Percentiles rank a stretch among this genome's conserved stretches.
phyloP scores from a whole-genome alignment of 2,888 invertebrate species.

The Lasioglossum zephyrum region DNA sequence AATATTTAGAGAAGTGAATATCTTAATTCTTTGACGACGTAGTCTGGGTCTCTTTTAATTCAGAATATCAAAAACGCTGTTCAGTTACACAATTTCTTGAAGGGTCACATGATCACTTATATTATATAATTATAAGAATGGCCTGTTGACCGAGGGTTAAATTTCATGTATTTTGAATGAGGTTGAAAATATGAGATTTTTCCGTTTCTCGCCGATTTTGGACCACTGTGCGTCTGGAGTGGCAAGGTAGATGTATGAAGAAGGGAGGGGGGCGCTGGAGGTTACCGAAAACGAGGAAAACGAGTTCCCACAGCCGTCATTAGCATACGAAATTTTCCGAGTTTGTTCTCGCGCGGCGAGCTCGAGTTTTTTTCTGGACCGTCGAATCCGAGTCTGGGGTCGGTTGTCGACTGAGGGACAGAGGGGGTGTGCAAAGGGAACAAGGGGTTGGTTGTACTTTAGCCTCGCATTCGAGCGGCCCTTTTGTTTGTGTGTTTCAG shows the following conservation, averaged over 20 bases:
- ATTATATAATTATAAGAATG: neutral
- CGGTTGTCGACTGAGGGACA: neutral
- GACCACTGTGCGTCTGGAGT: neutral
- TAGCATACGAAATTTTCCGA: constrained; percentile 4
- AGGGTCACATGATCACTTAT: too few species aligned
- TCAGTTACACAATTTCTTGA: too few species aligned
- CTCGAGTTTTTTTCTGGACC: constrained; percentile 30
- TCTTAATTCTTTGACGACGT: too few species aligned
- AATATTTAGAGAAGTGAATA: too few species aligned
- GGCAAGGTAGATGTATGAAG: neutral
- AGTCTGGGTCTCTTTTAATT: too few species aligned
- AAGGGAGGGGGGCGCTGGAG: neutral
- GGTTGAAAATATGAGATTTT: neutral
- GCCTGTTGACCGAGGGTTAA: neutral
- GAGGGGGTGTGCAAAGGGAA: neutral
- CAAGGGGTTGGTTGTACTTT: constrained; percentile 15
- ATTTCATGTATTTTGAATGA: neutral
- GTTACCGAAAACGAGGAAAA: constrained; percentile 20
- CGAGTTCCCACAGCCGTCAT: constrained; percentile 13
- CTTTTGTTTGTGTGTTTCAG: constrained; percentile 79
- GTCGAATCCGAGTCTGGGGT: constrained; percentile 35
- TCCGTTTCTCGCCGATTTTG: neutral
- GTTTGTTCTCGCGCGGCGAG: constrained; percentile 13
- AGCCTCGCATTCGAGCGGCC: constrained; percentile 34
- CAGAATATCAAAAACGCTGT: too few species aligned